These are phyloP conservation scores for Lordiphosa mommai DNA, from an alignment of 1,140 invertebrate genomes.

Conservation along the genomic window DNA sequence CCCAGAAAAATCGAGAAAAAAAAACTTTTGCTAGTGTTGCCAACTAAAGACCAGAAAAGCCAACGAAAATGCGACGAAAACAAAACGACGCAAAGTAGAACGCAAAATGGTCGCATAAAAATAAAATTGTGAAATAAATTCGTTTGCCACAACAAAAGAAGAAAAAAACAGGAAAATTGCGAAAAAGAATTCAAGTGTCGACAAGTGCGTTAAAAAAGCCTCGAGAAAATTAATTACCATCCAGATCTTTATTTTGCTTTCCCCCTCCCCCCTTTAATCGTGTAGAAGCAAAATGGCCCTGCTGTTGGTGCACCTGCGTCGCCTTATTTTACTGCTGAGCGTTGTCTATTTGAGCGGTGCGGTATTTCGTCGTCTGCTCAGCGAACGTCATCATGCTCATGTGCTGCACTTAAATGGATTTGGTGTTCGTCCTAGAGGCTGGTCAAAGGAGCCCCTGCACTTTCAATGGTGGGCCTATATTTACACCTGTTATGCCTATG, in stretches of 20 bases:
- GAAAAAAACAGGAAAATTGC: background rate
- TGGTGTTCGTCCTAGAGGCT: conserved; percentile 13
- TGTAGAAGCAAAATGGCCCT: conserved; percentile 45
- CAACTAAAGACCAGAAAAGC: conserved; percentile 25
- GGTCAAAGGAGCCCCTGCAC: conserved; percentile 54
- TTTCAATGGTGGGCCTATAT: conserved; percentile 79
- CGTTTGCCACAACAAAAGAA: background rate
- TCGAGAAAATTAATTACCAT: conserved; percentile 1
- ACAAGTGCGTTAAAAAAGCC: conserved; percentile 5
- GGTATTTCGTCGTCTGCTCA: conserved; percentile 55
- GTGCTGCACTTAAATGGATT: conserved; percentile 45
- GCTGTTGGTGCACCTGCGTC: conserved; percentile 66
- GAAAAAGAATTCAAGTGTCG: background rate
- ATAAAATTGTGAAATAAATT: conserved; percentile 32
- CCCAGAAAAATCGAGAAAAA: conserved; percentile 4
- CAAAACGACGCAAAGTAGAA: conserved; percentile 51
- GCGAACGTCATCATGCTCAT: conserved; percentile 53
- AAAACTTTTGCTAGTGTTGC: conserved; percentile 49
- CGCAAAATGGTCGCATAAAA: conserved; percentile 20
- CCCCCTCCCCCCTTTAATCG: too few species aligned
- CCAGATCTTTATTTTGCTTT: background rate
- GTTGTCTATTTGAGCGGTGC: conserved; percentile 67
- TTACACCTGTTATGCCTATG: conserved; percentile 63
- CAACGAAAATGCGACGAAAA: conserved; percentile 61
- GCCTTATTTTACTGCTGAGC: conserved; percentile 68